Evolutionary conservation across 2,888 invertebrate genomes (phyloP), one percentile per base, ranked within the genome.

Genomic region (Acleris sparsana): DNA sequence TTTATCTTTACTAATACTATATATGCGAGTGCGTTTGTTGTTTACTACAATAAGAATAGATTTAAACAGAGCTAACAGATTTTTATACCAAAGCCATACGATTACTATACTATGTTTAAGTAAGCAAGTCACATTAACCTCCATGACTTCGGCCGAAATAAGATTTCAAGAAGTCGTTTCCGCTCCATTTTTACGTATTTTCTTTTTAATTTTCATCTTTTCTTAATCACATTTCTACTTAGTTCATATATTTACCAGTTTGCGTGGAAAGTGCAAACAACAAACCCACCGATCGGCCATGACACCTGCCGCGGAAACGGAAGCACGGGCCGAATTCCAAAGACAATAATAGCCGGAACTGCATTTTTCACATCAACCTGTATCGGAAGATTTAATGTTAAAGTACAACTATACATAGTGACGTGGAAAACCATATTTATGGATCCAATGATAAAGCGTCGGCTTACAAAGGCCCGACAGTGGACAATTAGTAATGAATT

Each of bases 261-360:
- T 18, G 44, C 55, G 44, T 55, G 56, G 61, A 66, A 66, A 66
- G 61, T 66, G 56, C 61, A 66, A 25, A 25, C 25, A 65, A 65
- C 56, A 60, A 60, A 29, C 43, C 18, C 63, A 64, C 59, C 49
- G 53, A 56, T 16, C 61, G 56, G 52, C 66, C 66, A 61, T 66
- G 66, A 62, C 66, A 61, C 56, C 61, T 56, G 61, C 25, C 39
- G 63, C 66, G 66, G 66, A 61, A 61, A 61, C 61, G 66, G 66
- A 66, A 66, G 61, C 61, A 56, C 51, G 56, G 52, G n/a, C 56
- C 52, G 52, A 66, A 66, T 66, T 62, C 66, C 66, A 61, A 61
- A 66, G 61, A 57, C 56, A 66, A 61, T 61, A 65, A 65, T 55
- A 52, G 51, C 61, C 61, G 66, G 66, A 66, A 66, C 61, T 39